Base-by-base conservation (phyloP, 2,797 vertebrate genomes). In the Zenarchopterus dispar region DNA sequence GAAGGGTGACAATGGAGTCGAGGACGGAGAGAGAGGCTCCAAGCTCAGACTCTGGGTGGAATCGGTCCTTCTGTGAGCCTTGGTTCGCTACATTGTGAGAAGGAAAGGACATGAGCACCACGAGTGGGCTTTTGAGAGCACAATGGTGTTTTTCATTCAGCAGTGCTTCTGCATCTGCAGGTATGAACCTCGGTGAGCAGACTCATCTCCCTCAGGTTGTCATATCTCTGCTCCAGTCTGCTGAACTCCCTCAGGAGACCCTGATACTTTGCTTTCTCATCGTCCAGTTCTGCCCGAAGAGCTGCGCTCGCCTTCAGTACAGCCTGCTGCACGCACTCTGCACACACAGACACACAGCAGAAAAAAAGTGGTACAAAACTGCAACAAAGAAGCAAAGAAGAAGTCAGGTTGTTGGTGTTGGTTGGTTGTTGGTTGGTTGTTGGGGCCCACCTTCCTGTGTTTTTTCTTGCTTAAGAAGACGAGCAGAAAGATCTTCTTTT, bases 151-250 rank as follows among this genome's bases (percentile, higher is more conserved):
- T 22, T 28, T 28, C 7, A 28, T 7, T 28, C 28, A 28, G 28
- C 28, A 16, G 36, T 15, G 36, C 16, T 39, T 39, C 36, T 39
- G 36, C 36, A 39, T 49, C 47, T 15, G 63, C 22, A 3, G 16
- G 11, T 54, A 0, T 39, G n/a, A 48, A 93, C 91, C 91, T 93
- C 89, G 0, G 84, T 78, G 66, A 92, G 89, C 49, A 91, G 77
- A 80, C 85, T 93, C 92, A 94, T 93, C 62, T 94, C 94, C 24
- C 82, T 65, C 33, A 94, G 89, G 89, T 94, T 94, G 80, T 94
- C 93, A 0, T 91, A 94, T 91, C 92, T 85, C 82, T 94, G 95
- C 87, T 95, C 94, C 80, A 94, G 88, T 21, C 91, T 78, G 52
- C 87, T 86, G 11, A 94, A 94, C 24, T 96, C 94, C 70, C 91